Evolutionary conservation across 2,888 invertebrate genomes (phyloP), one percentile per base, ranked within the genome.

Genomic region (Melanchra persicariae): DNA sequence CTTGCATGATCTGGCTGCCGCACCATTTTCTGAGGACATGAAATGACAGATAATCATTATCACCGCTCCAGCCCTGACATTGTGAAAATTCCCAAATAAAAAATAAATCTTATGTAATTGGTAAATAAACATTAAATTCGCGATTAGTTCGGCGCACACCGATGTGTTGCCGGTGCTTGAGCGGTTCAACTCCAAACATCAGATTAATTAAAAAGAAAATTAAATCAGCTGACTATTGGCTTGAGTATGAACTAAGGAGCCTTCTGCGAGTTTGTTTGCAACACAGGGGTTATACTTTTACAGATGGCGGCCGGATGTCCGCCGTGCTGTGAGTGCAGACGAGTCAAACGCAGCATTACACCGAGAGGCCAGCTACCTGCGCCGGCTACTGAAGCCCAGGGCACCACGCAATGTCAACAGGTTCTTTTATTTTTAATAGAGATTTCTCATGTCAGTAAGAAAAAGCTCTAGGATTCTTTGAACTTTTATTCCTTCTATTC

Each of bases 301-400:
- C 70, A 93, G 93, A 82, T 92, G 88, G 87, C 91, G 93, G 4
- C 91, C 93, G 34, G 95, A 95, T 49, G 91, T 95, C 24, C 89
- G 95, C 2, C 93, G 95, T 17, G 92, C 94, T 10, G 91, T 95
- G 22, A 95, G 95, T 69, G 95, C 92, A 2, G 94, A 94, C 73
- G 94, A 93, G 34, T 90, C 93, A 1, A 92, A 92, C 77, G 86
- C 88, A 19, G 88, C 90, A 2, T 83, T 93, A 26, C 91, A 91
- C 26, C 89, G 92, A 17, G 93, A 94, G 74, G 93, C 91, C 15
- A 93, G 93, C 75, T 77, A 93, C 40, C 80, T 94, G 52, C 88
- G 93, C 6, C 85, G 93, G 8, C 72, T 93, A 64, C 83, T 94
- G 22, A 88, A 89, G 12, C 91, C 92, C 17, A 88, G 90, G 26